Base-by-base conservation (phyloP, 2,797 vertebrate genomes). In the Benthosema pterotum region DNA sequence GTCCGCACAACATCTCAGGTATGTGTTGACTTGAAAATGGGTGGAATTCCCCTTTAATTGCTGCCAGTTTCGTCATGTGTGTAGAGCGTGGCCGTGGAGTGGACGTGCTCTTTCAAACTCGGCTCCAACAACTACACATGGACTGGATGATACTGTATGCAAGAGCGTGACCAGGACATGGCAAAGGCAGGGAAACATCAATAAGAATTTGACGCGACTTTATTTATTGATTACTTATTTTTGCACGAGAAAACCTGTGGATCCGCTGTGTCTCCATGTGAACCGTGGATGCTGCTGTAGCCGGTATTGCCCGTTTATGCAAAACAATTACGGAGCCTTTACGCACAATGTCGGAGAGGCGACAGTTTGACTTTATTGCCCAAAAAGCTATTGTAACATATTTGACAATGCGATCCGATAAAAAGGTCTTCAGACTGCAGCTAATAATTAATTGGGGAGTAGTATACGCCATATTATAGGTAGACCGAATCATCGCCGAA, bases 341-440 rank as follows among this genome's bases (percentile, higher is more conserved):
- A 47, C 45, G 46, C 52, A 2, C 22, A 60, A 79, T 74, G 85
- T 87, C 83, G 86, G 77, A 71, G 74, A 63, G 19, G 25, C 78
- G 76, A 70, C 79, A 80, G 53, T 32, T 38, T 38, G 32, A 65
- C 69, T 63, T 55, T 47, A 53, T 75, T 71, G 72, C 80, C 72
- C 69, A 67, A 46, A 75, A 48, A 69, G 52, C 83, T 48, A 80
- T 63, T 50, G 73, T 55, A 70, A 77, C 75, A 71, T 83, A 57
- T 65, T 71, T 65, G 72, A 78, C n/a, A n/a, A n/a, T n/a, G n/a
- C n/a, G 71, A 66, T 58, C 54, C 67, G 6, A 59, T 67, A 58
- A 15, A 59, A n/a, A 50, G 48, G 70, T 69, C 32, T 38, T 1
- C 32, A 38, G 32, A 52, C 60, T 16, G 65, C 72, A 63, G 57